Evolutionary conservation across 2,113 vertebrate species (phyloP).

Genomic region (Corydoras maculifer): DNA sequence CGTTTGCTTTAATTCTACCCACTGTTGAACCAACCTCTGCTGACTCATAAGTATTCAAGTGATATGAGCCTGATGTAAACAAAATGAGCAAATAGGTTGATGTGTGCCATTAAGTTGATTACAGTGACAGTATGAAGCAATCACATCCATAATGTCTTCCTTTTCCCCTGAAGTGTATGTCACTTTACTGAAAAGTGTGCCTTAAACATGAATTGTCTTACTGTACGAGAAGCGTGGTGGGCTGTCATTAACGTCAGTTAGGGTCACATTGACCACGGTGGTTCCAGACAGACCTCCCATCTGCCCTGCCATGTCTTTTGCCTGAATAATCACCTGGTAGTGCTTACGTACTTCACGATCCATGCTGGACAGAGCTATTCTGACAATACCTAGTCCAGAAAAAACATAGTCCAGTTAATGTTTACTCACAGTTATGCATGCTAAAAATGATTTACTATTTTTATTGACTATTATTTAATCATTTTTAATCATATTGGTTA

Average conservation of each 20-base stretch:
- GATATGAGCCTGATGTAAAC: constrained; percentile 39
- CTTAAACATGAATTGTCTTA: constrained; percentile 54
- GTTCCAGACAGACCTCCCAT: constrained; percentile 93
- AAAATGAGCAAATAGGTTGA: background rate
- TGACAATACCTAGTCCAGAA: constrained; percentile 77
- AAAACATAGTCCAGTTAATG: constrained; percentile 1
- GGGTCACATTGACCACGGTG: constrained; percentile 90
- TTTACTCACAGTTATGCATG: too few relatives aligned
- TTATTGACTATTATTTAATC: too few relatives aligned
- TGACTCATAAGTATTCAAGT: constrained; percentile 66
- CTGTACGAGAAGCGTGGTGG: constrained; percentile 90
- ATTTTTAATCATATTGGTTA: too few relatives aligned
- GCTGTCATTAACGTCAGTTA: constrained; percentile 96
- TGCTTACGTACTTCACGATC: constrained; percentile 95
- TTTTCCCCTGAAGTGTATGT: too few relatives aligned
- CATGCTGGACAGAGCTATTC: constrained; percentile 93
- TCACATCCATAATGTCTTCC: too few relatives aligned
- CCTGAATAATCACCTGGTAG: constrained; percentile 95
- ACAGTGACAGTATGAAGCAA: too few relatives aligned
- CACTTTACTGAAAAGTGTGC: too few relatives aligned
- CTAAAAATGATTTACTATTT: too few relatives aligned
- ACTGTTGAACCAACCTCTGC: constrained; percentile 88
- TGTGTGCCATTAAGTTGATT: too few relatives aligned
- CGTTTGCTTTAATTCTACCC: constrained; percentile 92
- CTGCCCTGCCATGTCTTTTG: constrained; percentile 98